These are phyloP conservation scores for Rhynchomys soricoides DNA, from an alignment of 2,113 vertebrate species.

Conservation along the genomic window DNA sequence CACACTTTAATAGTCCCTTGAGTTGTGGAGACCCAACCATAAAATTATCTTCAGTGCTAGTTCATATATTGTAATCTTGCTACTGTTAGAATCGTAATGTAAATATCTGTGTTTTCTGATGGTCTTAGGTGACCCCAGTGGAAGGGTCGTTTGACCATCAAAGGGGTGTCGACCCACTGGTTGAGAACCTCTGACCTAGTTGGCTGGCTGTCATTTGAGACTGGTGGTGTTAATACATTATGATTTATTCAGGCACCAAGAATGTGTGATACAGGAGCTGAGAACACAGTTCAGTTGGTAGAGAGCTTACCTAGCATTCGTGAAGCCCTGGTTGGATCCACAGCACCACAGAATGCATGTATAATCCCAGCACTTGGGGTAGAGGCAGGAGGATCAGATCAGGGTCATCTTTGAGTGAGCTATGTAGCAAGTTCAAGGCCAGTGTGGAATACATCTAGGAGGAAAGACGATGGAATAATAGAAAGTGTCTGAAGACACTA, in stretches of 20 bases:
- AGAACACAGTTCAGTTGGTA: background rate
- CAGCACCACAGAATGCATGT: background rate
- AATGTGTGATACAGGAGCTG: background rate
- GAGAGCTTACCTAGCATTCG: background rate
- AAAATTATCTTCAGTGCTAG: background rate
- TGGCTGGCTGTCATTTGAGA: background rate
- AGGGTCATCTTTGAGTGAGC: background rate
- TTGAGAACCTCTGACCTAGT: background rate
- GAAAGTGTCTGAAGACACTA: background rate
- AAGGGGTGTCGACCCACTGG: background rate
- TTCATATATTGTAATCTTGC: background rate
- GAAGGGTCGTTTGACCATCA: background rate
- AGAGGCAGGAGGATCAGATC: background rate
- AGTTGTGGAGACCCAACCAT: background rate
- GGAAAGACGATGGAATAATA: background rate
- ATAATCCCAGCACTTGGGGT: background rate
- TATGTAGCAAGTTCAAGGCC: background rate
- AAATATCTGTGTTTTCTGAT: background rate
- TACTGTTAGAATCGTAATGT: background rate
- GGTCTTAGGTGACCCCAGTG: background rate
- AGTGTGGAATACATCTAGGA: background rate
- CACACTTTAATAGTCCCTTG: background rate
- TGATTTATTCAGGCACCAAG: conserved; percentile 22
- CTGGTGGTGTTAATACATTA: background rate
- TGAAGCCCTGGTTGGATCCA: background rate